Evolutionary conservation across 2,113 vertebrate species (phyloP).

Genomic region (Tor tambroides): DNA sequence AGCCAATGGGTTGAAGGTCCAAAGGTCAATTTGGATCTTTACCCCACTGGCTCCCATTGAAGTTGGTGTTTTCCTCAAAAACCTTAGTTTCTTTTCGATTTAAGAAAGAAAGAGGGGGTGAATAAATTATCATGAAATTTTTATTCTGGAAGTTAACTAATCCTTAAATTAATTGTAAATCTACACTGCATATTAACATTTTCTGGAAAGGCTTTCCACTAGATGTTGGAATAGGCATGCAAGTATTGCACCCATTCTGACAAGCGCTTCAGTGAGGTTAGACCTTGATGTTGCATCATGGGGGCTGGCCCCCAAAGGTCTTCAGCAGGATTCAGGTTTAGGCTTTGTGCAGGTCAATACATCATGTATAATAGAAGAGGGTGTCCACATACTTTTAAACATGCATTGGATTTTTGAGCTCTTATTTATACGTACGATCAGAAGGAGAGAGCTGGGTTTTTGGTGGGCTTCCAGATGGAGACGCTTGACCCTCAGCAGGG

Average conservation of each 20-base stretch:
- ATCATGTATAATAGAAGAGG: no score
- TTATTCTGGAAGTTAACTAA: no score
- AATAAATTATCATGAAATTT: no score
- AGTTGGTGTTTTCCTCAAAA: no score
- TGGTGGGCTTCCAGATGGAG: conserved; percentile 74
- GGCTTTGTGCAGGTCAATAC: neutral
- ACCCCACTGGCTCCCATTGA: no score
- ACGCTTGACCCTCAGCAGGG: conserved; percentile 80
- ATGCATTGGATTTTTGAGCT: neutral
- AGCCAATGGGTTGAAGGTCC: no score
- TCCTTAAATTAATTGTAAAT: no score
- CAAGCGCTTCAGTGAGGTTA: neutral
- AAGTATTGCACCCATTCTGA: neutral
- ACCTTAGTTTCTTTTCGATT: no score
- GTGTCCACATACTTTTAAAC: neutral
- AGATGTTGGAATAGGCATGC: neutral
- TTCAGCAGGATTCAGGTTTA: neutral
- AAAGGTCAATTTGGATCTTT: no score
- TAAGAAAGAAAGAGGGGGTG: no score
- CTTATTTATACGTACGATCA: conserved; percentile 67
- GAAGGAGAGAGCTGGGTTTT: conserved; percentile 76
- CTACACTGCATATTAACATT: no score
- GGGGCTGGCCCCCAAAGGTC: neutral
- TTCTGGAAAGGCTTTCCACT: neutral
- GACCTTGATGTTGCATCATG: neutral